Base-by-base conservation (phyloP, 2,797 vertebrate genomes). In the Vipera latastei region DNA sequence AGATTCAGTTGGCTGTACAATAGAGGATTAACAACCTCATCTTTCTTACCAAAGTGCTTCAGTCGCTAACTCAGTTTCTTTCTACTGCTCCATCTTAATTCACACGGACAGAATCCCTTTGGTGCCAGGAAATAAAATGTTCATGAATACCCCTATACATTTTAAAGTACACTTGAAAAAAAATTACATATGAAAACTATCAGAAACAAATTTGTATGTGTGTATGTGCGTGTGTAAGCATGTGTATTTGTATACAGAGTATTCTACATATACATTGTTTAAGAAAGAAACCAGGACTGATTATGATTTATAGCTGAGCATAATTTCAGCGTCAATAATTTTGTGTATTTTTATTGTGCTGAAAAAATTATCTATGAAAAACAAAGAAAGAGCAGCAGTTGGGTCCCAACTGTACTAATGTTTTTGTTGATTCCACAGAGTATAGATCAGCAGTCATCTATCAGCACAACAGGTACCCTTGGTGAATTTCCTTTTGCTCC, bases 151-250 rank as follows among this genome's bases (percentile, higher is more conserved):
- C 86, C 32, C 87, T 6, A 56, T 14, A 38, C 38, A 11, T 44
- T 65, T 91, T 91, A 87, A 63, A 16, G 60, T 55, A 55, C 20
- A 38, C 14, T 91, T 65, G 14, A 91, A 91, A 91, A 91, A 91
- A 65, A 65, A 25, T 61, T 28, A 65, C 61, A 28, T 38, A 7
- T 78, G 51, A 89, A 73, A 57, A 73, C 38, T 59, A 78, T 44
- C 22, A 44, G 65, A 20, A 89, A 92, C 44, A 48, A 87, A 51
- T 13, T 4, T 65, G 22, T 56, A 53, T 14, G 26, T 38, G 16
- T 26, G 8, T 65, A 28, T 69, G 13, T 7, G 38, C 16, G 4
- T 32, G 65, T 18, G 18, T 32, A 5, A 3, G 14, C 20, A 25
- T 48, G 38, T 69, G 6, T 69, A 14, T 69, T 69, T 32, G 65